Evolutionary conservation across 1,140 invertebrate genomes (phyloP).

Genomic region (Charaxes varanes): DNA sequence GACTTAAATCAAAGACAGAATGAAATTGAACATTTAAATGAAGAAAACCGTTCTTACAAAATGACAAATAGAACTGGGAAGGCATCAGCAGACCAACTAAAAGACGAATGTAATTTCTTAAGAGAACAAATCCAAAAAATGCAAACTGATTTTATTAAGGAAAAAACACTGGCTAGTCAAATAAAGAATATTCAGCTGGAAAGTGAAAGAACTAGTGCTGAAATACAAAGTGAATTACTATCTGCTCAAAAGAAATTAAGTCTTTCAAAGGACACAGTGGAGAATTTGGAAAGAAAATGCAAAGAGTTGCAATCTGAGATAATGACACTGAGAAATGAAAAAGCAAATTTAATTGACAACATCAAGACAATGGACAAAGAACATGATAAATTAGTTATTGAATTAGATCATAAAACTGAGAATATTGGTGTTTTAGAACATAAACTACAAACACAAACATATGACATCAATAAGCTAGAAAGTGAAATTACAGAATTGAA

Average conservation of each 20-base stretch:
- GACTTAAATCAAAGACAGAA: constrained; percentile 55
- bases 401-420: constrained; percentile 76
- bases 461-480: constrained; percentile 57
- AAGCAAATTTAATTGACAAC: constrained; percentile 71
- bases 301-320: constrained; percentile 74
- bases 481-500: constrained; percentile 58
- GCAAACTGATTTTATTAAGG: constrained; percentile 60
- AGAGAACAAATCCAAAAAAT: constrained; percentile 64
- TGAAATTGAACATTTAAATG: constrained; percentile 56
- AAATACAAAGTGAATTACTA: constrained; percentile 75
- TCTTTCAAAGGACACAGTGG: constrained; percentile 70
- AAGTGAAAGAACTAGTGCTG: constrained; percentile 76
- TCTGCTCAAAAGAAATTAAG: constrained; percentile 74
- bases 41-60: constrained; percentile 65
- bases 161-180: constrained; percentile 67
- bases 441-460: constrained; percentile 72
- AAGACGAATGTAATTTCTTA: constrained; percentile 63
- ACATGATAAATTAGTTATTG: constrained; percentile 77
- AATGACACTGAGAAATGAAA: constrained; percentile 74
- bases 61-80: constrained; percentile 55
- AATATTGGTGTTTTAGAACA: constrained; percentile 74
- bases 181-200: constrained; percentile 77
- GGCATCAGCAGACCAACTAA: constrained; percentile 52
- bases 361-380: constrained; percentile 76
- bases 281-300: constrained; percentile 73